These are phyloP conservation scores for Pantherophis alleghaniensis DNA, from an alignment of 2,797 vertebrate species.

Conservation along the genomic window DNA sequence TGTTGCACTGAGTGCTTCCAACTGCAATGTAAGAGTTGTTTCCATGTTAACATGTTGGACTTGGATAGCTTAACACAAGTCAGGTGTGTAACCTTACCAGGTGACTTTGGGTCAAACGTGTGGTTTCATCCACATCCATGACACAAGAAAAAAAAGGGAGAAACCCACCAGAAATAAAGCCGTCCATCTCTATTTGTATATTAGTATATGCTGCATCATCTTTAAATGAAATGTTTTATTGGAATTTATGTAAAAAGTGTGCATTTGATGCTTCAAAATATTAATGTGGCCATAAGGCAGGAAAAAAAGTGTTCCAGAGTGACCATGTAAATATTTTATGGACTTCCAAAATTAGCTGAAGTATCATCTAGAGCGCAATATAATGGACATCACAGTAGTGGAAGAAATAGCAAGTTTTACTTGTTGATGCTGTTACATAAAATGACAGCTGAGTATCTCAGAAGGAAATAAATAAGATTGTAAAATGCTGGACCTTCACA, in stretches of 20 bases:
- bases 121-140: background rate
- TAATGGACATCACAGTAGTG: background rate
- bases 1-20: background rate
- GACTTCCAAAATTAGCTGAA: background rate
- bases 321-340: background rate
- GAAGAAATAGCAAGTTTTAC: background rate
- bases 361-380: background rate
- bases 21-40: background rate
- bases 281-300: background rate
- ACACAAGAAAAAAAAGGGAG: background rate
- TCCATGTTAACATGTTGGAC: background rate
- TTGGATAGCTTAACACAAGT: background rate
- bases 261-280: background rate
- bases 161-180: background rate
- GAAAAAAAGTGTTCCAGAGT: background rate
- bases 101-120: background rate
- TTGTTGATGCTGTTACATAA: background rate
- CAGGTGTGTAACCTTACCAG: background rate
- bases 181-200: background rate
- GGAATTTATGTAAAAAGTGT: background rate
- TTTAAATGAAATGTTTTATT: background rate
- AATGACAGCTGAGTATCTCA: background rate
- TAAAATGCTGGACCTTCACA: background rate
- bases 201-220: background rate
- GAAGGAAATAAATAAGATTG: background rate